These are phyloP conservation scores for Hemichromis elongatus DNA, from an alignment of 2,113 vertebrate genomes.

Conservation along the genomic window DNA sequence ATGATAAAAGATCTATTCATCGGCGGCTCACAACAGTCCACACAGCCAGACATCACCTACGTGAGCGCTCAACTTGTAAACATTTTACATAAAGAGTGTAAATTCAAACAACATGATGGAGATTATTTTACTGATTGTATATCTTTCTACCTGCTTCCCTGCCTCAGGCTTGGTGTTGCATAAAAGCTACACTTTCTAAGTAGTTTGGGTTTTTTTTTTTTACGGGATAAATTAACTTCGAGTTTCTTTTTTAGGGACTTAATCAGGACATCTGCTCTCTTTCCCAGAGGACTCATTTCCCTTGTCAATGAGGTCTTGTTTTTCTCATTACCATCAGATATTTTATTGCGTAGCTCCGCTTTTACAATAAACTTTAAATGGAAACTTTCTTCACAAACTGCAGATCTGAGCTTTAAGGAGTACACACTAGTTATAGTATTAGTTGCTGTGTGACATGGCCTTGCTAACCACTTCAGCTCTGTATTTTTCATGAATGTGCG, in stretches of 20 bases:
- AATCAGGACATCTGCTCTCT: neutral
- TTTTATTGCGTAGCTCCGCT: neutral
- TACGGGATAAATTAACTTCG: neutral
- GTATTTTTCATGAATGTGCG: neutral
- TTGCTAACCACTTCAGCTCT: neutral
- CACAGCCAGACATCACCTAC: neutral
- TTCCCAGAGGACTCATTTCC: conserved; percentile 1
- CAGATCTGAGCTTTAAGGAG: neutral
- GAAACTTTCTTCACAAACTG: neutral
- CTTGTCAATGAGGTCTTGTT: neutral
- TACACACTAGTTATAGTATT: neutral
- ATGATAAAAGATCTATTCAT: neutral
- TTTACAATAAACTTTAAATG: neutral
- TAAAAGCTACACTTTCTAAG: neutral
- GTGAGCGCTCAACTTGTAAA: neutral
- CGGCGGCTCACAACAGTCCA: neutral
- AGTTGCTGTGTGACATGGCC: neutral
- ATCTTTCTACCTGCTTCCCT: neutral
- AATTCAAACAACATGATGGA: neutral
- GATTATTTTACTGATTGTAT: neutral
- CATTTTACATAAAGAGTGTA: neutral
- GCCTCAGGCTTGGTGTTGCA: fast-evolving
- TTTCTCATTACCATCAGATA: conserved; percentile 6
- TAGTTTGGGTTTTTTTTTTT: neutral
- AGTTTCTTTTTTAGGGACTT: neutral